Conservation (phyloP, 1,140 invertebrate species). For the Apis florea region DNA sequence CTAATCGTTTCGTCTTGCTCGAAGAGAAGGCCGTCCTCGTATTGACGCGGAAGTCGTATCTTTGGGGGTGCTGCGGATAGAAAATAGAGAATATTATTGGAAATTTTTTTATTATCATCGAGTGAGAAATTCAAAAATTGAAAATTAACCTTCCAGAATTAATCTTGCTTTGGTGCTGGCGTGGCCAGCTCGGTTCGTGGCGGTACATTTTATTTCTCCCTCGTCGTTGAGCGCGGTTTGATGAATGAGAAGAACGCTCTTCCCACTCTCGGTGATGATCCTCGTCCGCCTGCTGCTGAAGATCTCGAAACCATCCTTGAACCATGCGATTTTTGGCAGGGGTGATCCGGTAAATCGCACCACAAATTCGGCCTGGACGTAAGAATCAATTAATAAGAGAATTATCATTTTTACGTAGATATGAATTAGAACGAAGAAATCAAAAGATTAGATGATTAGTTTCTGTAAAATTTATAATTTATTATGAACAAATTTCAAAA, state of each 20-base stretch:
- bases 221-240: constrained; percentile 89
- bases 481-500: too few species aligned
- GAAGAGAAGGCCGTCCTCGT: constrained; percentile 93
- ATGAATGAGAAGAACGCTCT: constrained; percentile 90
- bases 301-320: constrained; percentile 92
- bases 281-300: constrained; percentile 90
- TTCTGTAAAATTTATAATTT: too few species aligned
- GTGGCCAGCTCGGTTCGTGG: constrained; percentile 90
- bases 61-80: constrained; percentile 86
- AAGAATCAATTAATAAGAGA: neutral
- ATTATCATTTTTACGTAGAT: too few species aligned
- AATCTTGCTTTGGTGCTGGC: constrained; percentile 87
- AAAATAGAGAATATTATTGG: neutral
- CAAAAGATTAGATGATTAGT: too few species aligned
- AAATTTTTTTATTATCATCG: neutral
- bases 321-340: constrained; percentile 94
- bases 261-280: constrained; percentile 88
- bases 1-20: constrained; percentile 93
- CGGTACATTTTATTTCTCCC: constrained; percentile 93
- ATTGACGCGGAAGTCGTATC: constrained; percentile 88
- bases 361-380: constrained; percentile 85
- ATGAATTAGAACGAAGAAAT: too few species aligned
- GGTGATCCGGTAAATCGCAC: constrained; percentile 92
- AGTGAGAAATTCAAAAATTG: too few species aligned
- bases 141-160: constrained; percentile 84